Evolutionary conservation across 2,797 vertebrate species (phyloP).

Genomic region (Myotis planiceps): DNA sequence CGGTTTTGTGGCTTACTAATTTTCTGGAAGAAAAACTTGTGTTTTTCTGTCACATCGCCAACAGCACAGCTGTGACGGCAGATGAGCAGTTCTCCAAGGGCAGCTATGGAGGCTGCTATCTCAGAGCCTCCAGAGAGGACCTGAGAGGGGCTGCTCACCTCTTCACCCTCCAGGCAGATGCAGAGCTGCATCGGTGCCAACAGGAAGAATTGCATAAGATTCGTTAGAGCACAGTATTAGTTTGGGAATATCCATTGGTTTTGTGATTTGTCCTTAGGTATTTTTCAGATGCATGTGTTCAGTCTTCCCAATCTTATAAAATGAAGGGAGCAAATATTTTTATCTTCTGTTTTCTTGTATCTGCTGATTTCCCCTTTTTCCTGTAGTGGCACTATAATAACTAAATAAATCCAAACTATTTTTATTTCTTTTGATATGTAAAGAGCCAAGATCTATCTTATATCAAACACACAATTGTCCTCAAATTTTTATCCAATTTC

Average conservation of each 20-base stretch:
- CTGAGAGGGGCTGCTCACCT: neutral
- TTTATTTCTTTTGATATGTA: neutral
- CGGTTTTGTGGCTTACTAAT: neutral
- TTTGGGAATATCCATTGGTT: neutral
- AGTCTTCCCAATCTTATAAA: neutral
- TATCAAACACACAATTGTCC: neutral
- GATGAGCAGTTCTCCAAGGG: conserved; percentile 33
- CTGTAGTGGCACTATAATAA: neutral
- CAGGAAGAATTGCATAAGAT: neutral
- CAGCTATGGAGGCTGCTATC: neutral
- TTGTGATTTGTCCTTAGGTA: neutral
- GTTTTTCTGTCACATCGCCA: neutral
- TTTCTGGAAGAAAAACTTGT: neutral
- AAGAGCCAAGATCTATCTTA: neutral
- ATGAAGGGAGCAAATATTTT: neutral
- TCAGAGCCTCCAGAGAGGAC: neutral
- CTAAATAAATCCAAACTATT: neutral
- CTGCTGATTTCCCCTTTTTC: neutral
- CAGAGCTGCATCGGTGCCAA: neutral
- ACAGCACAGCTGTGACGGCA: conserved; percentile 25
- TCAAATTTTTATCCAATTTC: neutral
- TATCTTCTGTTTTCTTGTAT: neutral
- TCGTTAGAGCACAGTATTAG: neutral
- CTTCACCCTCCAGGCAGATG: neutral
- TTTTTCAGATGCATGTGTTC: neutral